Conservation (phyloP, 1,140 invertebrate genomes). For the Eueides isabella region DNA sequence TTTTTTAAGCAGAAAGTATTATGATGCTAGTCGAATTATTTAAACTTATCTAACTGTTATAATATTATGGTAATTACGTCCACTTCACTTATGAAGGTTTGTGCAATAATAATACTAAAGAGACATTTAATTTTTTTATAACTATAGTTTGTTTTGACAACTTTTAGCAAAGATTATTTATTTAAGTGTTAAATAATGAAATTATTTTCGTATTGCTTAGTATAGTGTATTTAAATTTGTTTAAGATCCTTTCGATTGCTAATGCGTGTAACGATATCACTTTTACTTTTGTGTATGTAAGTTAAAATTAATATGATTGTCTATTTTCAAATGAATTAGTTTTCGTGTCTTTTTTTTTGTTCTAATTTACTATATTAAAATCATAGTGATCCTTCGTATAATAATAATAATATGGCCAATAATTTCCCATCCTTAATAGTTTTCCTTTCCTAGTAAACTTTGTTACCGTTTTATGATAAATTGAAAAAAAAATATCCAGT, state of each 20-base stretch:
- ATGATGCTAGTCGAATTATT: conserved; percentile 74
- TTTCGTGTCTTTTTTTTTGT: not conserved
- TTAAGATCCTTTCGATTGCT: not conserved
- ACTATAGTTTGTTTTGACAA: conserved; percentile 43
- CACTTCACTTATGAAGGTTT: conserved; percentile 60
- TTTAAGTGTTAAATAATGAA: conserved; percentile 1
- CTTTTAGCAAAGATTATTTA: conserved; percentile 35
- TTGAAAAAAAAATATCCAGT: not conserved
- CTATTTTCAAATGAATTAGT: not conserved
- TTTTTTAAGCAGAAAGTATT: conserved; percentile 68
- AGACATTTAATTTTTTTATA: conserved; percentile 38
- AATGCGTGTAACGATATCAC: not conserved
- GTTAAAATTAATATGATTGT: not conserved
- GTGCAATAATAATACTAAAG: conserved; percentile 61
- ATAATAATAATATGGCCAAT: not conserved
- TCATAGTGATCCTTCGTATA: not conserved
- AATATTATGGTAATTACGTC: conserved; percentile 43
- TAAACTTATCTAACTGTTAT: conserved; percentile 41
- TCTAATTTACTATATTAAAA: not conserved
- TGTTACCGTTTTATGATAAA: not conserved
- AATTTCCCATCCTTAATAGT: not conserved
- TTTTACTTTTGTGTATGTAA: not conserved
- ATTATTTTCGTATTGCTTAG: not conserved
- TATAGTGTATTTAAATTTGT: not conserved
- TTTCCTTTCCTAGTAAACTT: not conserved